phyloP scores from a whole-genome alignment of 1,140 invertebrate species.

The Rhysida immarginata region DNA sequence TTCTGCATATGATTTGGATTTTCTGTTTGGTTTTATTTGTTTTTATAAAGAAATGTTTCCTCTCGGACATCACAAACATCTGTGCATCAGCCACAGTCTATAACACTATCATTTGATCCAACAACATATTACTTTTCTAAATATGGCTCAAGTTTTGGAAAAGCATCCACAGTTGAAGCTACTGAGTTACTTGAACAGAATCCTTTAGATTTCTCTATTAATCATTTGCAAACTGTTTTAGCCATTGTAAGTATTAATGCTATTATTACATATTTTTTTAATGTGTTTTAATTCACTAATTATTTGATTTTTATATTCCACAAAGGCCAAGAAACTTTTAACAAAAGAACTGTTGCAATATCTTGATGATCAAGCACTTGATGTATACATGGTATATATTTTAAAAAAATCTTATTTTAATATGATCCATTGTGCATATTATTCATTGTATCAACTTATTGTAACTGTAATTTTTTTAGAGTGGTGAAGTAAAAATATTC shows the following conservation, averaged over 20 bases:
- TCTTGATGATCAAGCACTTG: conserved; percentile 64
- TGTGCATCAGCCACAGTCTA: no score
- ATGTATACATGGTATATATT: conserved; percentile 37
- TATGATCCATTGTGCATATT: no score
- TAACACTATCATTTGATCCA: no score
- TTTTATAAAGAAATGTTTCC: no score
- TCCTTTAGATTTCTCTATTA: conserved; percentile 29
- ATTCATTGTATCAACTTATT: no score
- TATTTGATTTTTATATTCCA: background rate
- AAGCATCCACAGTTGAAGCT: conserved; percentile 24
- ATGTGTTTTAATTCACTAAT: background rate
- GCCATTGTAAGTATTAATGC: conserved; percentile 22
- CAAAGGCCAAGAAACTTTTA: conserved; percentile 61
- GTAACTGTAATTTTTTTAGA: conserved; percentile 16
- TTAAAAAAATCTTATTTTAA: no score
- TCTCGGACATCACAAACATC: no score
- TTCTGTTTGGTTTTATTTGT: no score
- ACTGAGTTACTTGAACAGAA: conserved; percentile 20
- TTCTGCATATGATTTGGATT: no score
- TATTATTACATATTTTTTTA: background rate
- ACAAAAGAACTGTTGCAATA: conserved; percentile 61
- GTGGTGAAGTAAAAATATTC: conserved; percentile 48
- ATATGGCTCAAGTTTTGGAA: conserved; percentile 71
- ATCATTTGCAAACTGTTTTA: conserved; percentile 27
- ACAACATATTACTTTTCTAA: conserved; percentile 76